phyloP scores from a whole-genome alignment of 2,113 vertebrate species.

The Pyxicephalus adspersus region DNA sequence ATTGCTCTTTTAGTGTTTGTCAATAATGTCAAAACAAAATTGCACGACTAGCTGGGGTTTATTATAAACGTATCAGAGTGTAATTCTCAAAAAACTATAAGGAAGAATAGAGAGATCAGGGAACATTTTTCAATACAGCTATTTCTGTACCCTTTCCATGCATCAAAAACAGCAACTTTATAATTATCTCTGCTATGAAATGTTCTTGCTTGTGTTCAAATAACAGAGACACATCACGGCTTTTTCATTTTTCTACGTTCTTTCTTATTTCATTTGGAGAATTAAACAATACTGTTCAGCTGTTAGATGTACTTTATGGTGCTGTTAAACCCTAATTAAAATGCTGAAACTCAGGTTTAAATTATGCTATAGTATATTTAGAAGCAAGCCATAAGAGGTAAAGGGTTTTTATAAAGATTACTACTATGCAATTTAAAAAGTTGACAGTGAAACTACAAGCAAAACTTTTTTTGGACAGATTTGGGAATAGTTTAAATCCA shows the following conservation, averaged over 20 bases:
- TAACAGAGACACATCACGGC: background rate
- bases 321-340: slow-evolving; percentile 18
- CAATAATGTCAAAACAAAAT: slow-evolving; percentile 40
- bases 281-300: slow-evolving; percentile 17
- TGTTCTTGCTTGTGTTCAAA: slow-evolving; percentile 34
- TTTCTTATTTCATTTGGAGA: background rate
- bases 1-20: slow-evolving; percentile 20
- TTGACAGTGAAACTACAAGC: too few species aligned
- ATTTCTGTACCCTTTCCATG: slow-evolving; percentile 18
- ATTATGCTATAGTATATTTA: slow-evolving; percentile 19
- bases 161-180: slow-evolving; percentile 32
- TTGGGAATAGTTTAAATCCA: too few species aligned
- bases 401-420: too few species aligned
- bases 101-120: slow-evolving; percentile 6
- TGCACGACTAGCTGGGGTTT: slow-evolving; percentile 2
- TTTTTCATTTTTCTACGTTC: background rate
- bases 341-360: background rate
- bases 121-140: slow-evolving; percentile 19
- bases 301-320: slow-evolving; percentile 22
- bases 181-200: slow-evolving; percentile 43
- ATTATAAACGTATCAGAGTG: slow-evolving; percentile 10
- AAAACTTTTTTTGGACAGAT: too few species aligned
- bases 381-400: background rate
- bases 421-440: too few species aligned
- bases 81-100: slow-evolving; percentile 12